Evolutionary conservation across 23 tunicate species (phyloP), one percentile per base, ranked within the genome.

Genomic region (Clavelina lepadiformis): DNA sequence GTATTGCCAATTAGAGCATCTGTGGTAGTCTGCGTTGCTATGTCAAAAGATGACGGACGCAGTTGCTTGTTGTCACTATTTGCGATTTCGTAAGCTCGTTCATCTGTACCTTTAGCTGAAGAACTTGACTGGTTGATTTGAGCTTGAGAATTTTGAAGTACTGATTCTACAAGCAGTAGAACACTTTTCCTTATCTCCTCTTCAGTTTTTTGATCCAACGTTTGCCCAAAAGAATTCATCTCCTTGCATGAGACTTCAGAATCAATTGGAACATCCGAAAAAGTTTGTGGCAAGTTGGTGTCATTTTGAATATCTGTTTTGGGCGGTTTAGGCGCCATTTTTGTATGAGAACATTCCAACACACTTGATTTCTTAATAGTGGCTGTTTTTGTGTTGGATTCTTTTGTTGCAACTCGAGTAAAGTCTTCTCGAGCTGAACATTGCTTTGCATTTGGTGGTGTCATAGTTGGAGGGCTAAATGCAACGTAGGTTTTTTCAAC

Each of bases 401-500:
- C 45, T 3, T 33, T 61, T 2, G 5, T 3, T 13, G 5, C 1
- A 6, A 21, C 23, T 15, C 6, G 23, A 6, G 18, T 7, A 53
- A 7, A 13, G 59, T 53, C 59, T 19, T 21, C 20, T 34, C 35
- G 33, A 3, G 5, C 21, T 2, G 61, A 35, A 5, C 34, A 21
- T 32, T 31, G 38, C 21, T 29, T 21, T 33, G 25, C 28, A 26
- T 44, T 28, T 2, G 55, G 55, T 2, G 76, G 65, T 5, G 64
- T 71, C 51, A 71, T 27, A 3, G 76, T 71, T 4, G 76, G 76
- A 5, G 64, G 76, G 35, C 65, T 71, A 34, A 55, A 71, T 1
- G 65, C 64, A 21, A 71, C 35, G 65, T 71, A 71, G 28, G 76
- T 71, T 31, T 64, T 8, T n/a, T n/a, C n/a, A n/a, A n/a, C n/a